These are phyloP conservation scores for Mesaphorura yosii DNA, from an alignment of 1,140 invertebrate species.

Conservation along the genomic window DNA sequence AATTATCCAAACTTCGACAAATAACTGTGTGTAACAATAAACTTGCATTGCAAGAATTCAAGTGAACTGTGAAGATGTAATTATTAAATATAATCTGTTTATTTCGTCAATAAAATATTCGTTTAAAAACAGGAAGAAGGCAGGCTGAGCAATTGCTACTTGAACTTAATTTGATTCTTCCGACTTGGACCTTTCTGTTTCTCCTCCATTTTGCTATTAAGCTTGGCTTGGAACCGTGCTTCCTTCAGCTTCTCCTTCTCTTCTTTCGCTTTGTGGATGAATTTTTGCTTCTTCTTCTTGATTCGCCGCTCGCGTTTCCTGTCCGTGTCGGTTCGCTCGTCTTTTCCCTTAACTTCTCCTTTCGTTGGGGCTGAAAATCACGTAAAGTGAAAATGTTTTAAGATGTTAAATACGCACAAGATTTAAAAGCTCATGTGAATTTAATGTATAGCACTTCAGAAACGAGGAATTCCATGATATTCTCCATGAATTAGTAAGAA, in stretches of 20 bases:
- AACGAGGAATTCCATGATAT: constrained; percentile 26
- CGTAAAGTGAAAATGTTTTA: constrained; percentile 18
- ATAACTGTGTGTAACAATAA: too few relatives aligned
- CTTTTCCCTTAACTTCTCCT: constrained; percentile 62
- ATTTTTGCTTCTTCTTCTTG: constrained; percentile 68
- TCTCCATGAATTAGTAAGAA: constrained; percentile 12
- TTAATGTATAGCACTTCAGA: constrained; percentile 16
- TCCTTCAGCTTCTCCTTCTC: constrained; percentile 41
- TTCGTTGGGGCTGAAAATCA: constrained; percentile 52
- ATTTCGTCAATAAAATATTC: too few relatives aligned
- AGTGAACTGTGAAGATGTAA: too few relatives aligned
- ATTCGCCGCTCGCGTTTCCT: constrained; percentile 74
- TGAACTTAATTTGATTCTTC: too few relatives aligned
- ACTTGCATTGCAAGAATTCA: too few relatives aligned
- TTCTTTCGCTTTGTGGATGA: constrained; percentile 41
- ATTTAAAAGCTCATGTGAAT: not conserved
- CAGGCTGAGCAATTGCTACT: too few relatives aligned
- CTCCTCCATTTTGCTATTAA: constrained; percentile 45
- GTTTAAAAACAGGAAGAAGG: too few relatives aligned
- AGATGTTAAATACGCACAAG: not conserved
- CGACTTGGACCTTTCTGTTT: constrained; percentile 48
- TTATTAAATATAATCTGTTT: too few relatives aligned
- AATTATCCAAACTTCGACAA: too few relatives aligned
- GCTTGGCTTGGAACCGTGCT: constrained; percentile 47
- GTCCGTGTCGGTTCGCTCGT: constrained; percentile 72